Percentiles rank a stretch among this genome's conserved stretches.
Evolutionary conservation across 2,888 invertebrate genomes (phyloP).

Genomic region (Stomorhina lunata): DNA sequence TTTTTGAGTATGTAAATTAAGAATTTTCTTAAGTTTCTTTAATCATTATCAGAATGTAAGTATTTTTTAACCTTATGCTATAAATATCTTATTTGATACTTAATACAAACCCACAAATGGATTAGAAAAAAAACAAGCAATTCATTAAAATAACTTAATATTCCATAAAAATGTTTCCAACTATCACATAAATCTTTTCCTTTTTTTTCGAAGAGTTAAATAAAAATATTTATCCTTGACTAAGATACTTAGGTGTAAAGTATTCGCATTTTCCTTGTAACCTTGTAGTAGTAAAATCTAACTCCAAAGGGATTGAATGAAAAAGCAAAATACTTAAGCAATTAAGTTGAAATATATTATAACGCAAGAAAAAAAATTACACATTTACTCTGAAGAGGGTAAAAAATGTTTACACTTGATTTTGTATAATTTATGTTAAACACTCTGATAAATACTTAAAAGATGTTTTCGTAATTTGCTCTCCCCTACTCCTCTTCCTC

Average conservation of each 20-base stretch:
- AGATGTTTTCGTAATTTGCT: too few relatives aligned
- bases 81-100: too few relatives aligned
- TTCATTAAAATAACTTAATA: neutral
- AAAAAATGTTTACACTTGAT: neutral
- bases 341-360: neutral
- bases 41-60: too few relatives aligned
- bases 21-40: too few relatives aligned
- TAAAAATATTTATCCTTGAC: neutral
- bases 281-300: neutral
- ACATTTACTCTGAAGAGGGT: neutral
- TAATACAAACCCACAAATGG: too few relatives aligned
- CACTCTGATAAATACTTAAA: neutral
- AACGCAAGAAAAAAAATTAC: neutral
- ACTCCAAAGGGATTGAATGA: neutral
- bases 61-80: too few relatives aligned
- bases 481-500: too few relatives aligned
- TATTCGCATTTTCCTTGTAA: neutral
- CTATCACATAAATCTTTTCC: neutral
- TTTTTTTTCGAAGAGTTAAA: too few relatives aligned
- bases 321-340: neutral
- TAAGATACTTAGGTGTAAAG: neutral
- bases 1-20: too few relatives aligned
- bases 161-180: neutral
- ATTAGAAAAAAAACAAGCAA: too few relatives aligned
- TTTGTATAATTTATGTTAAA: neutral